Conservation (phyloP, 2,888 invertebrate genomes). For the Tetramorium bicarinatum region DNA sequence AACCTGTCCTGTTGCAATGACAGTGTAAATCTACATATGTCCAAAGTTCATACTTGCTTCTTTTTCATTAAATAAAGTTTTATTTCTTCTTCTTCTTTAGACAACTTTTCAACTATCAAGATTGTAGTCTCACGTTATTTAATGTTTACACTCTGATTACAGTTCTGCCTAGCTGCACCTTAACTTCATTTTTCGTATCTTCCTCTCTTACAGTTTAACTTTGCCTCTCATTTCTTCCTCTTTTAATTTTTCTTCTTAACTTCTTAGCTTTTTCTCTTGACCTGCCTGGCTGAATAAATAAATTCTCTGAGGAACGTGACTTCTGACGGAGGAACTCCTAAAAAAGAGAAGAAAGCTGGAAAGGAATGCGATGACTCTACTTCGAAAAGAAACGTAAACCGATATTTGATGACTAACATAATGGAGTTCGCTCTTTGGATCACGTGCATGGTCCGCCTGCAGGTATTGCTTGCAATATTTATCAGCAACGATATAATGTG, state of each 20-base stretch:
- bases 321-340: too few species aligned
- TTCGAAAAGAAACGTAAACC: too few species aligned
- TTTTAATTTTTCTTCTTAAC: background rate
- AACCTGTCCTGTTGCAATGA: background rate
- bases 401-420: too few species aligned
- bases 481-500: background rate
- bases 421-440: too few species aligned
- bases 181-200: background rate
- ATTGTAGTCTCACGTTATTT: background rate
- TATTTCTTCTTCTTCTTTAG: background rate
- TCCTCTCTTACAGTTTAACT: background rate
- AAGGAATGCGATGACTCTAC: too few species aligned
- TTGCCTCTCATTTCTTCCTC: background rate
- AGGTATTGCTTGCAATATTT: background rate
- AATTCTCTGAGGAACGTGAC: background rate
- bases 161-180: background rate
- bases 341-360: too few species aligned
- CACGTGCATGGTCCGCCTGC: too few species aligned
- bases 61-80: background rate
- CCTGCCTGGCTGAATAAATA: background rate
- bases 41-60: background rate
- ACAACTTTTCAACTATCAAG: background rate
- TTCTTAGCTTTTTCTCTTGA: background rate
- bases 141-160: background rate
- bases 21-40: background rate